These are phyloP conservation scores for Dasypus novemcinctus DNA, from an alignment of 2,113 vertebrate genomes.

Conservation along the genomic window DNA sequence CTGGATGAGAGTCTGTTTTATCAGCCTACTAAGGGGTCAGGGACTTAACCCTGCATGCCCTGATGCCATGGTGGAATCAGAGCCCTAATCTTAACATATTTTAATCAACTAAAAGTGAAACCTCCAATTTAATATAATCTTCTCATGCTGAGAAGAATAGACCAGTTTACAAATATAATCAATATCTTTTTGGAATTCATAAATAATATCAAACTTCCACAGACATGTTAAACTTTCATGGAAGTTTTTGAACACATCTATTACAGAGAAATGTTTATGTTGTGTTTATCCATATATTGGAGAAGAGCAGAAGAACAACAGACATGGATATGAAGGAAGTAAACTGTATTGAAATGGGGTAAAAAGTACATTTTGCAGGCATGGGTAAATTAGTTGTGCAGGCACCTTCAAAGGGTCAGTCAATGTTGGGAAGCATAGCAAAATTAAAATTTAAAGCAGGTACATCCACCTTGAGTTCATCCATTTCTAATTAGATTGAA, in stretches of 20 bases:
- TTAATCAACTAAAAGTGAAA: too few relatives aligned
- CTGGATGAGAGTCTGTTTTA: too few relatives aligned
- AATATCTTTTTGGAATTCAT: too few relatives aligned
- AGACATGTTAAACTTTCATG: background rate
- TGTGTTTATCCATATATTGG: background rate
- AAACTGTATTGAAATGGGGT: background rate
- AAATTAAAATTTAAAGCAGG: background rate
- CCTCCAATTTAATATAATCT: too few relatives aligned
- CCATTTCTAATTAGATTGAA: constrained; percentile 21
- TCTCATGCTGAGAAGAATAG: too few relatives aligned
- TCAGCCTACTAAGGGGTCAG: too few relatives aligned
- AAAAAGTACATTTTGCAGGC: background rate
- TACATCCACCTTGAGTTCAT: background rate
- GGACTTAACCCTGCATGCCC: too few relatives aligned
- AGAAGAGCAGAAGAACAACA: background rate
- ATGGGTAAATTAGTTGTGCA: background rate
- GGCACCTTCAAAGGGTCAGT: background rate
- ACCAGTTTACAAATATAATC: too few relatives aligned
- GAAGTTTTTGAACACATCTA: background rate
- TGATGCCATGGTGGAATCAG: too few relatives aligned
- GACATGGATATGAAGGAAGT: background rate
- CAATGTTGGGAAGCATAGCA: background rate
- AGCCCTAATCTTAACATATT: too few relatives aligned
- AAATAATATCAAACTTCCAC: too few relatives aligned
- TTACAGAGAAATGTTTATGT: background rate